phyloP scores from a whole-genome alignment of 2,888 invertebrate genomes.

The Buathra laborator region DNA sequence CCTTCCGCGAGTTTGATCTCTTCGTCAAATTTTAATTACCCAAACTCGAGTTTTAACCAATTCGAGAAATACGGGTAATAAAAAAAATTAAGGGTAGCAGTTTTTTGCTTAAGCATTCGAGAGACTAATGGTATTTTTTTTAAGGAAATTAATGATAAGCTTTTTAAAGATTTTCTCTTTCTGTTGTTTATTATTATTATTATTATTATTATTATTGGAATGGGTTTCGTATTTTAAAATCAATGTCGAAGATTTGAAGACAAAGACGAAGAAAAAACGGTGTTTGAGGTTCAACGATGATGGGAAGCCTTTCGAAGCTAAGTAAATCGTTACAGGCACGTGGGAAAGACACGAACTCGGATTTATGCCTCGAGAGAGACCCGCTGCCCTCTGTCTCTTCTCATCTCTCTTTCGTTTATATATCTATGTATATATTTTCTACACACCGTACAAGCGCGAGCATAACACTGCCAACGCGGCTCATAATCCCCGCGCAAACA shows the following conservation, averaged over 20 bases:
- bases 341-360: slow-evolving; percentile 69
- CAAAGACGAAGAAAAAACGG: too few relatives aligned
- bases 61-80: too few relatives aligned
- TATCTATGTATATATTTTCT: slow-evolving; percentile 13
- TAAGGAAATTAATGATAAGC: too few relatives aligned
- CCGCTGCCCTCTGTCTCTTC: slow-evolving; percentile 1
- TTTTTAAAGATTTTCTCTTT: too few relatives aligned
- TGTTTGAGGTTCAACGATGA: background rate
- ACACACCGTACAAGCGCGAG: slow-evolving; percentile 49
- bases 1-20: slow-evolving; percentile 25
- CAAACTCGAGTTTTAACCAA: too few relatives aligned
- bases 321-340: slow-evolving; percentile 65
- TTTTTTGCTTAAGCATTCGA: too few relatives aligned
- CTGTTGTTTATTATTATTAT: too few relatives aligned
- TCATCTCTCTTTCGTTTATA: background rate
- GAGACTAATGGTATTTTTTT: too few relatives aligned
- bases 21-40: background rate
- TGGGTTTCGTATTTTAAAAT: too few relatives aligned
- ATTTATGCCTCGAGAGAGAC: slow-evolving; percentile 50
- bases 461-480: slow-evolving; percentile 48
- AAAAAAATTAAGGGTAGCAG: too few relatives aligned
- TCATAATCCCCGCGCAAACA: slow-evolving; percentile 69
- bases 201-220: too few relatives aligned
- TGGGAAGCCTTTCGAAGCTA: slow-evolving; percentile 42
- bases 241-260: too few relatives aligned